Evolutionary conservation across 2,113 vertebrate genomes (phyloP), one percentile per base, ranked within the genome.

Genomic region (Coptodon bakossiorum): DNA sequence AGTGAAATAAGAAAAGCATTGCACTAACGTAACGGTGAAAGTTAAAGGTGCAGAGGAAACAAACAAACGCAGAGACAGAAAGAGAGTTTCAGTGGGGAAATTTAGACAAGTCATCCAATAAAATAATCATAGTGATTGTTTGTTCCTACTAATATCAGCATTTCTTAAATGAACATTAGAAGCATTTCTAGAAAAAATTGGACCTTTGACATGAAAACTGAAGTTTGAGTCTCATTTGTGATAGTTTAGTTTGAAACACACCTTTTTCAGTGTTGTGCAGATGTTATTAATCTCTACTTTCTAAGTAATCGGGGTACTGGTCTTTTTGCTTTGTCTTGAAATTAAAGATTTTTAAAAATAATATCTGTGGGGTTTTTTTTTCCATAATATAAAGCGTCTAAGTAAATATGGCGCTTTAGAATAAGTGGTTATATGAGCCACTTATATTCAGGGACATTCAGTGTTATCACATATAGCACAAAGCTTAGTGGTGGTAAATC

Each of bases 1-100:
- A 63, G 38, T n/a, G 3, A 89, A 92, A 87, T 76, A 13, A 13
- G 59, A 80, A 3, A 2, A 82, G 27, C 56, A 45, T 57, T 57
- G 43, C 4, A 29, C 3, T 68, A 38, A 56, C 8, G 38, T 68
- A 53, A 27, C 22, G 6, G 19, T 68, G 53, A 84, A 78, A 43
- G 73, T 3, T 43, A 56, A 59, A 73, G 54, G 52, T 61, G 11
- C 16, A 83, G 63, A 38, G 12, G 24, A 53, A 54, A 38, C 16
- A 17, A 54, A 19, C 8, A 43, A 38, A 38, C 12, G 31, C 11
- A 5, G 22, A 50, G n/a, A 34, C 31, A 0, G 43, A 79, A n/a
- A 24, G 68, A 38, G 13, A 27, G 22, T 45, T 45, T n/a, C 52
- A 9, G 7, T 19, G 17, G 7, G 50, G 8, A 53, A 24, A 24